A percentile compares a stretch with the other conserved stretches of the same genome.
Evolutionary conservation across 2,113 vertebrate species (phyloP).

Genomic region (Sylvia atricapilla): DNA sequence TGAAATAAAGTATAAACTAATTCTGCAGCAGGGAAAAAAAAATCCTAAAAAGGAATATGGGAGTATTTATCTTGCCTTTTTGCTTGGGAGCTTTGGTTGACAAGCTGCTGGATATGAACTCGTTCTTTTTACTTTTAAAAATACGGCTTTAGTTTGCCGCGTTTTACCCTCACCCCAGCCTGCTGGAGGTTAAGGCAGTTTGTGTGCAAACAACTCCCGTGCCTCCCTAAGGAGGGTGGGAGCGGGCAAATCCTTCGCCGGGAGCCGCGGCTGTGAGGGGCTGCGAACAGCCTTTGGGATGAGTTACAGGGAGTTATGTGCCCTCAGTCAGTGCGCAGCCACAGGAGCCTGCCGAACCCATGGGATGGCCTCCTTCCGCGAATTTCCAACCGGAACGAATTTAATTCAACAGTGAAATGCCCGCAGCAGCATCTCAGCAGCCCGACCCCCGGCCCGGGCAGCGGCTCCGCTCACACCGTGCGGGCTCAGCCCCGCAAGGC

Average conservation of each 20-base stretch:
- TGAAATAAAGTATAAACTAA: neutral
- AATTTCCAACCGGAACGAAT: neutral
- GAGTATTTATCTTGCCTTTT: neutral
- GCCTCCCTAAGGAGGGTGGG: accelerated
- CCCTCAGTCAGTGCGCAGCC: neutral
- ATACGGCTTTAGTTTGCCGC: accelerated
- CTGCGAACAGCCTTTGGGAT: no score
- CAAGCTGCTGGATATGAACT: neutral
- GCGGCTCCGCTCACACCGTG: neutral
- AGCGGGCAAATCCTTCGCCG: accelerated
- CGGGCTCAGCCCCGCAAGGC: neutral
- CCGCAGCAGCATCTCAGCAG: neutral
- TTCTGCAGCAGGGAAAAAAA: neutral
- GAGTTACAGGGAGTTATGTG: neutral
- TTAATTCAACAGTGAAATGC: neutral
- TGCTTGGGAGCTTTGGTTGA: no score
- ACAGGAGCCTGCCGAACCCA: neutral
- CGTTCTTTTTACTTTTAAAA: neutral
- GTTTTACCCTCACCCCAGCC: neutral
- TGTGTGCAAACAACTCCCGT: neutral
- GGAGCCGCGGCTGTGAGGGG: neutral
- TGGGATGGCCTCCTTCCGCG: neutral
- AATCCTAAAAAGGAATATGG: neutral
- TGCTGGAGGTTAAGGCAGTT: neutral
- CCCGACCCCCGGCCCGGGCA: no score